Evolutionary conservation across 1,140 invertebrate genomes (phyloP).

Genomic region (Harlomillsia oculata): DNA sequence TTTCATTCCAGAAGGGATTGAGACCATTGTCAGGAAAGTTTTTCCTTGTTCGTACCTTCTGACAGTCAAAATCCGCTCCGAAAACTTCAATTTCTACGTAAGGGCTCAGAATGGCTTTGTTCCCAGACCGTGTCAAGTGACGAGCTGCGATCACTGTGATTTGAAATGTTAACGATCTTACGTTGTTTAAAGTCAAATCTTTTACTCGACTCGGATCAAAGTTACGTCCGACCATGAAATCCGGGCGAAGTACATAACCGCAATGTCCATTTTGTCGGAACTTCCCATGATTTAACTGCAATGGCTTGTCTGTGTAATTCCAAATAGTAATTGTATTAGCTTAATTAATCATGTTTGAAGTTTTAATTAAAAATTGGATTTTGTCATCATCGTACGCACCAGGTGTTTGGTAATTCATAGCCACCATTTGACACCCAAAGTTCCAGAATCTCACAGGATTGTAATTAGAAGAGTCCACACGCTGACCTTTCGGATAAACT

Average conservation of each 20-base stretch:
- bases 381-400: conserved; percentile 38
- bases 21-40: conserved; percentile 86
- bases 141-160: conserved; percentile 74
- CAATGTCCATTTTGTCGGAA: conserved; percentile 84
- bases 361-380: background rate
- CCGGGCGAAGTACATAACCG: conserved; percentile 85
- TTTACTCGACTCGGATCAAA: conserved; percentile 68
- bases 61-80: conserved; percentile 77
- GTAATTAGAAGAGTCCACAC: conserved; percentile 94
- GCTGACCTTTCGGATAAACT: conserved; percentile 78
- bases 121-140: conserved; percentile 73
- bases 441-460: conserved; percentile 93
- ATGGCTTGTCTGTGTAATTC: conserved; percentile 59
- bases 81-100: conserved; percentile 89
- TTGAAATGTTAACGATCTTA: conserved; percentile 57
- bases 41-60: conserved; percentile 71
- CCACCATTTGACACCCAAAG: conserved; percentile 89
- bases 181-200: conserved; percentile 45
- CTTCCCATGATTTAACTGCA: conserved; percentile 88
- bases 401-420: conserved; percentile 93
- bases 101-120: conserved; percentile 71
- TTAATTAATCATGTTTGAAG: background rate
- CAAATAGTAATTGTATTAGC: background rate
- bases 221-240: conserved; percentile 70
- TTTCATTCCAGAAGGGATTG: conserved; percentile 90